Conservation (phyloP, 2,113 vertebrate genomes). For the Scophthalmus maximus region DNA sequence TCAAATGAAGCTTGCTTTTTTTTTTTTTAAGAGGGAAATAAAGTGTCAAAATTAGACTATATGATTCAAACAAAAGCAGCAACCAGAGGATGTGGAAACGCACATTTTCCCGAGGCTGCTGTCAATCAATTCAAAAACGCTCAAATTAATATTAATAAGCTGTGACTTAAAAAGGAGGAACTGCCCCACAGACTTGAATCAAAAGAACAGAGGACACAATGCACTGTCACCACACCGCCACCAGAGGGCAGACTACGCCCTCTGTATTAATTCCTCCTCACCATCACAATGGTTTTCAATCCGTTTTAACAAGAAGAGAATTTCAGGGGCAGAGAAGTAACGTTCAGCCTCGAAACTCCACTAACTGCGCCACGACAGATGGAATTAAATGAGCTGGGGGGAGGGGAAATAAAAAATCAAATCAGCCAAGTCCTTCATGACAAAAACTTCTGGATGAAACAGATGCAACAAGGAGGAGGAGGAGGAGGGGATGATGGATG, state of each 20-base stretch:
- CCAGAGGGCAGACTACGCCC: slow-evolving; percentile 45
- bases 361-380: neutral
- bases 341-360: neutral
- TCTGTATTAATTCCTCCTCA: neutral
- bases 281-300: too few species aligned
- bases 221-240: neutral
- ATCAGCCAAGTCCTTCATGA: neutral
- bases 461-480: neutral
- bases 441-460: neutral
- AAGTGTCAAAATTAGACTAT: neutral
- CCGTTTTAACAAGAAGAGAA: neutral
- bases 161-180: too few species aligned
- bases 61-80: neutral
- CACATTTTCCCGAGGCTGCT: too few species aligned
- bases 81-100: neutral
- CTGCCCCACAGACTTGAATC: too few species aligned
- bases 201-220: neutral
- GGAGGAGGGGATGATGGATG: neutral
- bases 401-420: neutral
- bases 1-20: too few species aligned
- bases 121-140: neutral
- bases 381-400: neutral
- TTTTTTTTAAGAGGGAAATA: too few species aligned
- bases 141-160: too few species aligned
- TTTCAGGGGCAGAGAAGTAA: too few species aligned